Base-by-base conservation (phyloP, 1,140 invertebrate genomes). In the Drosophila tropicalis region DNA sequence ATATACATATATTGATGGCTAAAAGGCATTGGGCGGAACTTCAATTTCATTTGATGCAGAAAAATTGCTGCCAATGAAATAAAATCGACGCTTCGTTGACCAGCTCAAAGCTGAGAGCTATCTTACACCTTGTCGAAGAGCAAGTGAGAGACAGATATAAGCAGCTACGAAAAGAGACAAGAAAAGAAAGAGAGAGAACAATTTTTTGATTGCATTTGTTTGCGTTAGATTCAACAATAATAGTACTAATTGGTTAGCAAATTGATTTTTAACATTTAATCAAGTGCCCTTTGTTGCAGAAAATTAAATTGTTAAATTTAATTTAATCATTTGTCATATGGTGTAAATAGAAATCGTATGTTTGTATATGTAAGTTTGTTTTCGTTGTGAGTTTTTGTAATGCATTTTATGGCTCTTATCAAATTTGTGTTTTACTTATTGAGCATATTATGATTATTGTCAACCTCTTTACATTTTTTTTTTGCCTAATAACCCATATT, bases 11-110 rank as follows among this genome's bases (percentile, higher is more conserved):
- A 51, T 39, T 39, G 84, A 80, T 87, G 84, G 78, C 78, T 60
- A 57, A 76, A 61, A 60, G 64, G 51, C 41, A 22, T 22, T 68
- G 65, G 70, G 66, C 60, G 71, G 63, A 81, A 90, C 84, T 90
- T 90, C 84, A 84, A 89, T 89, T 90, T 78, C 84, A 89, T 84
- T 75, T 81, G 85, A 90, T 89, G 84, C 84, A 89, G 85, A 89
- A 89, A 89, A 90, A 90, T 89, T 84, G 80, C 80, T 78, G 68
- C 70, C 84, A 87, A 87, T 89, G 80, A 89, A 89, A 89, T 89
- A 89, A 84, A 51, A 89, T 80, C 89, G 81, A 89, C 77, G 84
- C 80, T 87, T 84, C 80, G 73, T 73, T 87, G 79, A 51, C 44
- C 44, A 51, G 56, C 32, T 25, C n/a, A 34, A 22, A 58, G 15